phyloP scores from a whole-genome alignment of 92 coral and sea anemone species.

The Palythoa heliodiscus region DNA sequence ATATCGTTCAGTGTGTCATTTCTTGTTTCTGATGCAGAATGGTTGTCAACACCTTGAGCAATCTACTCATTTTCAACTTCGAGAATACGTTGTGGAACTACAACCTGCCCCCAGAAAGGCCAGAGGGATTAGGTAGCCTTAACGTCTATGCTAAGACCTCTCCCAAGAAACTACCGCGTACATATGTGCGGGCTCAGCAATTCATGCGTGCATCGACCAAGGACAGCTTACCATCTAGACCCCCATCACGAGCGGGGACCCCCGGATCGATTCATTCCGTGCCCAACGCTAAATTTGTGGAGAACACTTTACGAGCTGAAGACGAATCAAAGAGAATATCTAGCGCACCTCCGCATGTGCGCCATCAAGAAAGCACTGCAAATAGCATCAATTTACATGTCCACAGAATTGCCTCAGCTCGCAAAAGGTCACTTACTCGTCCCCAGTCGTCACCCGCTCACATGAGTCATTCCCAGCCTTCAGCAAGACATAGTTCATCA shows the following conservation, averaged over 20 bases:
- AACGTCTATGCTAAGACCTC: slow-evolving; percentile 75
- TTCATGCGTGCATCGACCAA: slow-evolving; percentile 89
- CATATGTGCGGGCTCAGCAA: slow-evolving; percentile 93
- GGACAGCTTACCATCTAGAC: slow-evolving; percentile 84
- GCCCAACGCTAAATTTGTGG: slow-evolving; percentile 39
- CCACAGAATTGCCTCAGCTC: slow-evolving; percentile 71
- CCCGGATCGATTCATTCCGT: slow-evolving; percentile 22
- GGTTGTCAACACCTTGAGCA: slow-evolving; percentile 93
- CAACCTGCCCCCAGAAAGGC: slow-evolving; percentile 91
- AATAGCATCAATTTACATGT: slow-evolving; percentile 86
- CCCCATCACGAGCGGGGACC: slow-evolving; percentile 71
- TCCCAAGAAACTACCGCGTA: slow-evolving; percentile 80
- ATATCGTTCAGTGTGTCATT: not conserved
- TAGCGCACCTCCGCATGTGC: slow-evolving; percentile 89
- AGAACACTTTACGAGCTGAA: slow-evolving; percentile 1
- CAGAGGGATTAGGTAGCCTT: slow-evolving; percentile 83
- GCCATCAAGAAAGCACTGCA: slow-evolving; percentile 75
- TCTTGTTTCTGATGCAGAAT: slow-evolving; percentile 61
- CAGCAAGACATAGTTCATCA: slow-evolving; percentile 1
- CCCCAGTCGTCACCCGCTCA: slow-evolving; percentile 96
- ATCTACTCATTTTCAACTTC: slow-evolving; percentile 91
- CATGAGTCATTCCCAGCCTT: slow-evolving; percentile 35
- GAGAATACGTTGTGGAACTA: slow-evolving; percentile 87
- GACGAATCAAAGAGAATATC: slow-evolving; percentile 61
- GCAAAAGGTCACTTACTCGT: slow-evolving; percentile 56